Conservation (phyloP, 2,113 vertebrate species). For the Calidris pugnax region DNA sequence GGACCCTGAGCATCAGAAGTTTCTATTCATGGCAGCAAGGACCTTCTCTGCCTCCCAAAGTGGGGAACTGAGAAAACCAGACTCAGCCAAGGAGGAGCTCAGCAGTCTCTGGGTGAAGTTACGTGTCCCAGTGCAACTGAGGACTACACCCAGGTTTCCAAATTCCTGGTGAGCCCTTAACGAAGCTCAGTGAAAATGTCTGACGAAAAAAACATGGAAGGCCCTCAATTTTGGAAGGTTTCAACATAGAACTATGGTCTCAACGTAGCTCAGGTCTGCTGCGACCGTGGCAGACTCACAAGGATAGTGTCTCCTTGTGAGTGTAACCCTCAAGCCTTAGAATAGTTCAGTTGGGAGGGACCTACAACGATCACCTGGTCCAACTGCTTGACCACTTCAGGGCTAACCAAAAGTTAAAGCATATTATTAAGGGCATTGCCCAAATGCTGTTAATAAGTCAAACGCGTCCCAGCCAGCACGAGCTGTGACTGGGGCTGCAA, state of each 20-base stretch:
- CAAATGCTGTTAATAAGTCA: neutral
- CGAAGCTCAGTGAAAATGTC: neutral
- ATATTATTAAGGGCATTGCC: neutral
- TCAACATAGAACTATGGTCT: neutral
- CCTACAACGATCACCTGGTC: neutral
- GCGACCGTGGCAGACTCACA: neutral
- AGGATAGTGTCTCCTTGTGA: neutral
- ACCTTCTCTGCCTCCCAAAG: neutral
- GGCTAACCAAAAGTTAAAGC: neutral
- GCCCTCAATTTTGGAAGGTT: neutral
- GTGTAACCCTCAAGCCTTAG: neutral
- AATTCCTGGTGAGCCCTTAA: neutral
- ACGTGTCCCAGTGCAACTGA: neutral
- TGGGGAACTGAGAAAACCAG: neutral
- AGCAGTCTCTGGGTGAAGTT: neutral
- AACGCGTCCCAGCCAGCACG: neutral
- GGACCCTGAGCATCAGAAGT: neutral
- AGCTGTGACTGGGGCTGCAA: neutral
- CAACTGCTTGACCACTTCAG: neutral
- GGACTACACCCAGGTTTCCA: neutral
- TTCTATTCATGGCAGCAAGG: neutral
- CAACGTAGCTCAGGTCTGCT: neutral
- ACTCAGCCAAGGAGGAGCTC: neutral
- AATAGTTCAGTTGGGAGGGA: neutral
- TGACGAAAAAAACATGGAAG: neutral